These are phyloP conservation scores for Alsophila aescularia DNA, from an alignment of 2,888 invertebrate genomes.

Conservation along the genomic window DNA sequence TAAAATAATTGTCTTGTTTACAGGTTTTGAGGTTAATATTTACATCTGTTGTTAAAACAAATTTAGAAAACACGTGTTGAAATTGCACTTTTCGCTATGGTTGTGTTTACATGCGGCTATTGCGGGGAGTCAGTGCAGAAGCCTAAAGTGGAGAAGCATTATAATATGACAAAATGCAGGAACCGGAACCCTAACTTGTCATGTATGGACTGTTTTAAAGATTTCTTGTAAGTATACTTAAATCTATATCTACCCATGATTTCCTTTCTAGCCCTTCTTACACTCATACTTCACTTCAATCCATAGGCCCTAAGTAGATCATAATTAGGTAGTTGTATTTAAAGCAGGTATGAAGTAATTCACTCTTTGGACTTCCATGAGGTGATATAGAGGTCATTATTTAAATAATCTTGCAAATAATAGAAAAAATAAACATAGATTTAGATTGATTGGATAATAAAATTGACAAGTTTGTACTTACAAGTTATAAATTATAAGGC, in stretches of 20 bases:
- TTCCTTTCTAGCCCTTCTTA: background rate
- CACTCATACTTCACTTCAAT: background rate
- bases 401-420: too few species aligned
- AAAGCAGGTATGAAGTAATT: background rate
- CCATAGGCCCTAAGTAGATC: too few species aligned
- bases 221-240: conserved; percentile 87
- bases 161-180: conserved; percentile 88
- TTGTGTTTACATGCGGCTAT: conserved; percentile 95
- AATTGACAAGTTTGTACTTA: too few species aligned
- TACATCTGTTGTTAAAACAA: conserved; percentile 35
- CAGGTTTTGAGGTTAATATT: conserved; percentile 49
- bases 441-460: background rate
- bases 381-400: conserved; percentile 19
- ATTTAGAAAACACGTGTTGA: conserved; percentile 45
- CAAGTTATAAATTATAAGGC: too few species aligned
- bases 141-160: conserved; percentile 95
- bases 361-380: conserved; percentile 12
- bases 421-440: too few species aligned
- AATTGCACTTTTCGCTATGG: conserved; percentile 86
- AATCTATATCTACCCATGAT: too few species aligned
- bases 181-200: conserved; percentile 88
- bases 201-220: conserved; percentile 97
- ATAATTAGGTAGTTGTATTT: too few species aligned
- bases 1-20: conserved; percentile 22
- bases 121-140: conserved; percentile 97